These are phyloP conservation scores for Acanthaster planci DNA, from an alignment of 35 echinoderm and acorn worm species.

Conservation along the genomic window DNA sequence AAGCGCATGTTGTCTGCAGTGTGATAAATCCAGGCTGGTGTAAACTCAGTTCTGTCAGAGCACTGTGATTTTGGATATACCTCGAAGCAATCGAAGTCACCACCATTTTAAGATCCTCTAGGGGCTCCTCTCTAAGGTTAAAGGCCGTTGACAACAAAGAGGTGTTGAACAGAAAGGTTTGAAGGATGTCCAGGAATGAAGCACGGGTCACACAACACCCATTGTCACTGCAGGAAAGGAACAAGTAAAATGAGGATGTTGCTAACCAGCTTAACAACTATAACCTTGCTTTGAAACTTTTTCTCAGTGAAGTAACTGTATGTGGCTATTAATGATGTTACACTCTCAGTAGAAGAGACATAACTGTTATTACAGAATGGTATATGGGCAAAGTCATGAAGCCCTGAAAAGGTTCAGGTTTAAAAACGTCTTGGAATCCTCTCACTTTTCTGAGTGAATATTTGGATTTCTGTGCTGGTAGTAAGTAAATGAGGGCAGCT, in stretches of 20 bases:
- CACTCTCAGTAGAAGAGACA: no score
- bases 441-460: no score
- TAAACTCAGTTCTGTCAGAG: neutral
- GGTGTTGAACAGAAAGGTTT: slow-evolving; percentile 26
- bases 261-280: no score
- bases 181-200: slow-evolving; percentile 27
- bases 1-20: slow-evolving; percentile 37
- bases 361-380: no score
- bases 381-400: no score
- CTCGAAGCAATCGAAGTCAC: neutral
- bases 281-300: no score
- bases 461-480: no score
- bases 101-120: neutral
- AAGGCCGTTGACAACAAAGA: neutral
- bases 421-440: no score
- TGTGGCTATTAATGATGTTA: no score
- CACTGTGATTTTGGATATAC: neutral
- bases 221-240: slow-evolving; percentile 25
- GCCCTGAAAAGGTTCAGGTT: no score
- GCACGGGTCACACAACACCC: slow-evolving; percentile 43
- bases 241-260: neutral
- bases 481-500: no score
- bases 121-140: neutral
- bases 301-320: no score
- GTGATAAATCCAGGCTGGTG: slow-evolving; percentile 22